phyloP scores from a whole-genome alignment of 2,888 invertebrate species.

The Pandemis corylana region DNA sequence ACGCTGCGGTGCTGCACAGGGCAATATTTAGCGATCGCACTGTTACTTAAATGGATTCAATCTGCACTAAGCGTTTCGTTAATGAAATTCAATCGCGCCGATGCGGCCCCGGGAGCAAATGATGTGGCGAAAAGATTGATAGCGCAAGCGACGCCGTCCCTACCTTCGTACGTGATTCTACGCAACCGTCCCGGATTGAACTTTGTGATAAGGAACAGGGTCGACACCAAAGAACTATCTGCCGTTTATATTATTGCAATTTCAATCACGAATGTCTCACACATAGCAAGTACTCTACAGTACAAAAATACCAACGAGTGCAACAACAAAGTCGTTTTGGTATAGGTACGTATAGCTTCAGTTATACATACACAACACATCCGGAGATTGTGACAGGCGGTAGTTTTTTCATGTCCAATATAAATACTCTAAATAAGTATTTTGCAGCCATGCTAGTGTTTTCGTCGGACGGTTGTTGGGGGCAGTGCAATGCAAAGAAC shows the following conservation, averaged over 20 bases:
- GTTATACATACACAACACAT: conserved; percentile 29
- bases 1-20: conserved; percentile 58
- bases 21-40: conserved; percentile 66
- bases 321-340: background rate
- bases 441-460: conserved; percentile 25
- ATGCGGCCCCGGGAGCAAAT: conserved; percentile 78
- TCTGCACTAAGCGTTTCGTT: conserved; percentile 83
- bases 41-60: conserved; percentile 83
- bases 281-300: background rate
- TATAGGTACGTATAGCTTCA: background rate
- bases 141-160: conserved; percentile 53
- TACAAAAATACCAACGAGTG: background rate
- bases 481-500: conserved; percentile 46
- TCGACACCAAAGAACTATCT: conserved; percentile 20
- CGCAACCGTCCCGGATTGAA: conserved; percentile 32
- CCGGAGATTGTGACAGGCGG: background rate
- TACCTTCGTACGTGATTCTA: conserved; percentile 42
- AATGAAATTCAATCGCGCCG: conserved; percentile 83
- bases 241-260: background rate
- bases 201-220: conserved; percentile 33
- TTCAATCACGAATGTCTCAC: background rate
- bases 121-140: conserved; percentile 85
- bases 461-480: conserved; percentile 32
- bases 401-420: conserved; percentile 23
- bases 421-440: background rate